Conservation (phyloP, 2,113 vertebrate genomes). For the Ammodytes dubius region DNA sequence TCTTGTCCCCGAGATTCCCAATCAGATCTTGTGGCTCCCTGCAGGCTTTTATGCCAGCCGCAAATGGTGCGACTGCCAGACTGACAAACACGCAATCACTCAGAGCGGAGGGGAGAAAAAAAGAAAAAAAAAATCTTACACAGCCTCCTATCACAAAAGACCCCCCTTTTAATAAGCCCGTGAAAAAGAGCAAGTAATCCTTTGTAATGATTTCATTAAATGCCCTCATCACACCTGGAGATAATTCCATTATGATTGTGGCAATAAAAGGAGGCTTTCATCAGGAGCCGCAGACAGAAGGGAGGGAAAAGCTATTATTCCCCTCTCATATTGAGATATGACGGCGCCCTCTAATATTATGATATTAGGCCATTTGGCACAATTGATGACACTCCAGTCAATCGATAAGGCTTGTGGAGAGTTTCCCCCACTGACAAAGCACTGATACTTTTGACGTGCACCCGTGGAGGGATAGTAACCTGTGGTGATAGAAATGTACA, state of each 20-base stretch:
- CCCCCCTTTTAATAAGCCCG: conserved; percentile 76
- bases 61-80: conserved; percentile 79
- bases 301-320: conserved; percentile 82
- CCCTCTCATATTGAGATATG: conserved; percentile 79
- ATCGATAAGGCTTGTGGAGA: conserved; percentile 51
- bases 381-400: conserved; percentile 66
- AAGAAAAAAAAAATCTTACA: conserved; percentile 20
- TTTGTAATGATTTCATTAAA: conserved; percentile 86
- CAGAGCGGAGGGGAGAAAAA: conserved; percentile 49
- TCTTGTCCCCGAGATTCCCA: conserved; percentile 78
- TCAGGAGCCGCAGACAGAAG: conserved; percentile 81
- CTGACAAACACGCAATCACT: conserved; percentile 82
- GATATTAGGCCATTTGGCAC: conserved; percentile 74
- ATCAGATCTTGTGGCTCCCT: conserved; percentile 83
- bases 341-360: conserved; percentile 67
- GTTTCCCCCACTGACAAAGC: conserved; percentile 43
- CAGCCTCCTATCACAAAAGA: conserved; percentile 69
- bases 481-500: conserved; percentile 13
- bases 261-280: conserved; percentile 87
- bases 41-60: conserved; percentile 82
- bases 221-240: conserved; percentile 85
- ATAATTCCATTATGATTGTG: conserved; percentile 87
- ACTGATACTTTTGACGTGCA: conserved; percentile 7
- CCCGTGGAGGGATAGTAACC: background rate
- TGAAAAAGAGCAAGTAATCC: conserved; percentile 81